A percentile compares a stretch with the other conserved stretches of the same genome.
These are phyloP conservation scores for Anhinga rufa DNA, from an alignment of 2,113 vertebrate genomes.

Conservation along the genomic window DNA sequence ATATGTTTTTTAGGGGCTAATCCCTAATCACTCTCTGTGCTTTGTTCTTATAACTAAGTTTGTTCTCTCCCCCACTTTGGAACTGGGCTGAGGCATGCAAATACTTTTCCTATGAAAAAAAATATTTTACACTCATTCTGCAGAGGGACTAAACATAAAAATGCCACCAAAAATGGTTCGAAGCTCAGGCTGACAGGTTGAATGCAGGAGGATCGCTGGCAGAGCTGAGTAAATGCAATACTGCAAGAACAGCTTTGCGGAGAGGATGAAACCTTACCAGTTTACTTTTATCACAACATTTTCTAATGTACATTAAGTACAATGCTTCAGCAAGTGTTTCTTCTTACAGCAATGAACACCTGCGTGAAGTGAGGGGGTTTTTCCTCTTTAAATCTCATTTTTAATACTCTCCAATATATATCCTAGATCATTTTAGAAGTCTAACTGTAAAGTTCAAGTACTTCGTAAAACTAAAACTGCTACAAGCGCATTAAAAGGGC, in stretches of 20 bases:
- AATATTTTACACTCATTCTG: neutral
- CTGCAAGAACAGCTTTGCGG: neutral
- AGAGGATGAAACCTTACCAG: neutral
- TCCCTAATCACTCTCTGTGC: neutral
- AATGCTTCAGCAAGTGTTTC: rapidly evolving
- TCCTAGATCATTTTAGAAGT: neutral
- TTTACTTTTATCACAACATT: neutral
- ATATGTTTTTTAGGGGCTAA: neutral
- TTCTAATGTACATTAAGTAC: neutral
- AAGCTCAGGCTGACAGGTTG: neutral
- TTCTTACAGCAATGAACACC: neutral
- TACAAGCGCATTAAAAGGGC: neutral
- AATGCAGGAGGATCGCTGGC: neutral
- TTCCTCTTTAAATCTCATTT: neutral
- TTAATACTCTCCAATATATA: neutral
- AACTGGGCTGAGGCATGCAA: neutral
- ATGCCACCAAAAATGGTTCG: neutral
- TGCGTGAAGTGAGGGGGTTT: neutral
- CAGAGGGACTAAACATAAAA: neutral
- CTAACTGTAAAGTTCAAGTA: neutral
- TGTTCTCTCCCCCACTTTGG: neutral
- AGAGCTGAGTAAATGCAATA: neutral
- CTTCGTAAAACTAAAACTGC: neutral
- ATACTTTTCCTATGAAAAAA: neutral
- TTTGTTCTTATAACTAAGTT: neutral